Evolutionary conservation across 2,888 invertebrate genomes (phyloP), one percentile per base, ranked within the genome.

Genomic region (Ecdyonurus torrentis): DNA sequence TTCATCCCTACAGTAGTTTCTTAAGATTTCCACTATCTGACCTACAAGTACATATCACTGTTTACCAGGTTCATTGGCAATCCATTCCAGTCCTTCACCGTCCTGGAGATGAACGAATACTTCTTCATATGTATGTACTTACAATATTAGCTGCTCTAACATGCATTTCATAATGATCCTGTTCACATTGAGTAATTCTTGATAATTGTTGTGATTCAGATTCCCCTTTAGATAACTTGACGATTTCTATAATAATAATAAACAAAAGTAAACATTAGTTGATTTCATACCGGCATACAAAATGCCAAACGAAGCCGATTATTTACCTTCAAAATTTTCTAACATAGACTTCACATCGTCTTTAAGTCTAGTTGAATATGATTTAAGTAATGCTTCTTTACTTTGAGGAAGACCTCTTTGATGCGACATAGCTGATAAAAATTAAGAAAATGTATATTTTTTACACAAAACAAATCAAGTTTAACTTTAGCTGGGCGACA

Each of bases 311-410:
- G 60, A 23, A 50, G 61, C 58, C 24, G 23, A 62, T 25, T 55
- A 62, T 74, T 70, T 80, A 87, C 95, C 95, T 81, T 91, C 89
- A 76, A 94, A 97, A 76, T 98, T 98, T 74, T 98, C 97, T 63
- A 95, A 78, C 90, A 99, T 95, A 69, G 96, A 94, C 74, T 92
- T 93, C 0, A 97, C 90, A 77, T 96, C 97, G 75, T 97, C 96
- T 75, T 96, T 96, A 59, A 98, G 78, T 64, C 96, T 81, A 20
- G 92, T 92, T 65, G 93, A 89, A 74, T 97, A 98, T 0, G 95
- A 95, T 77, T 96, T 95, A 15, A 98, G 76, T 37, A 96, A 78
- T 18, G 95, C 94, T 78, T 97, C 96, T 76, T 97, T 97, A 67
- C 91, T 92, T 77, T 95, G 93, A 0, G 95, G 88, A 66, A 92